phyloP scores from a whole-genome alignment of 1,140 invertebrate species.

The Drosophila ogumai region DNA sequence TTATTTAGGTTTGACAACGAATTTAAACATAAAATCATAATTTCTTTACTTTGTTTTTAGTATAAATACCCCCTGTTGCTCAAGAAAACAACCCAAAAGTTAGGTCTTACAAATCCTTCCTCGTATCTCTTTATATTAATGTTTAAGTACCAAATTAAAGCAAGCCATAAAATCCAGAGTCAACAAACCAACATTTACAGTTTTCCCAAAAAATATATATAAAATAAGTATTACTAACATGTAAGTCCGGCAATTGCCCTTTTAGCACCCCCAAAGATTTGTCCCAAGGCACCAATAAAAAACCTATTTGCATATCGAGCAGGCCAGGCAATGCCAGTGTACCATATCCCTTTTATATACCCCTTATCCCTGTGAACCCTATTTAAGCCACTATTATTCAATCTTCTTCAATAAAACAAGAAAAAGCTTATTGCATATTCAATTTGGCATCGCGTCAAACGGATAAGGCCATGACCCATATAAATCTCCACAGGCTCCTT shows the following conservation, averaged over 20 bases:
- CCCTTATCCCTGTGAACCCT: constrained; percentile 16
- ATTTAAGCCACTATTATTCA: constrained; percentile 48
- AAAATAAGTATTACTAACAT: constrained; percentile 43
- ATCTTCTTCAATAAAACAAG: constrained; percentile 53
- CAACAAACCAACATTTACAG: constrained; percentile 1
- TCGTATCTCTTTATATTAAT: background rate
- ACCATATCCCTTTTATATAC: constrained; percentile 15
- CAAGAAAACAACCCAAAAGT: background rate
- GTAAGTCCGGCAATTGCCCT: constrained; percentile 16
- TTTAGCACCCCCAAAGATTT: constrained; percentile 20
- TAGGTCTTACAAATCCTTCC: background rate
- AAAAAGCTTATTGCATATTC: constrained; percentile 52
- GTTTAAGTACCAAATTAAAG: background rate
- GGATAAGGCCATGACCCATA: constrained; percentile 45
- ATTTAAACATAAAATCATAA: background rate
- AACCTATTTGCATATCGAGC: constrained; percentile 12
- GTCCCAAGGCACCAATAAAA: background rate
- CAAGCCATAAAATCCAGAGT: constrained; percentile 1
- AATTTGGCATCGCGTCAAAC: constrained; percentile 38
- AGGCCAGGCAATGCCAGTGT: background rate
- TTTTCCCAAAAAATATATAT: constrained; percentile 3
- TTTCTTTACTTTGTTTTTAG: background rate
- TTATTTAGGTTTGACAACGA: background rate
- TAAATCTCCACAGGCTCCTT: constrained; percentile 45
- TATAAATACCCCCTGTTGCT: background rate